phyloP scores from a whole-genome alignment of 2,113 vertebrate species.

The Lichenostomus cassidix region DNA sequence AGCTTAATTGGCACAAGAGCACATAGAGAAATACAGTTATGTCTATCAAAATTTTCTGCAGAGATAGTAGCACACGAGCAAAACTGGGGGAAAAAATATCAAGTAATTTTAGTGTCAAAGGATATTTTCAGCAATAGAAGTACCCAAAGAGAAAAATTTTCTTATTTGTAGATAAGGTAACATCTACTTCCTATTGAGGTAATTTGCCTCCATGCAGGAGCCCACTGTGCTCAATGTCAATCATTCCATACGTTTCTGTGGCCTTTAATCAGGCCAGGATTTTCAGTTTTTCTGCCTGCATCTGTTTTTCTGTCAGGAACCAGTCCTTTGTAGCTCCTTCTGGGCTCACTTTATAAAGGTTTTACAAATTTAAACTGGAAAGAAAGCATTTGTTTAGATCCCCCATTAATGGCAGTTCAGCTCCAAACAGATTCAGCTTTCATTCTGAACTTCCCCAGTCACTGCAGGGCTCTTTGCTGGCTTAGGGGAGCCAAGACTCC shows the following conservation, averaged over 20 bases:
- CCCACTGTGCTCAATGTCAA: not conserved
- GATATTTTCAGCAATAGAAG: not conserved
- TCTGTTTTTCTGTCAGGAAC: not conserved
- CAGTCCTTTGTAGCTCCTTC: not conserved
- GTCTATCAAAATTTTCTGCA: not conserved
- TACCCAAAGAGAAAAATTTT: not conserved
- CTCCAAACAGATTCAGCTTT: not conserved
- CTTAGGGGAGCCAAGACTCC: not conserved
- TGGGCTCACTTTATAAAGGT: not conserved
- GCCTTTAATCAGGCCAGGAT: not conserved
- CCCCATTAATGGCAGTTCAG: not conserved
- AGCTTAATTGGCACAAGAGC: not conserved
- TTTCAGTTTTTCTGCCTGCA: not conserved
- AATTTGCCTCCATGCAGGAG: not conserved
- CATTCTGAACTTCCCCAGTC: not conserved
- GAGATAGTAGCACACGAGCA: not conserved
- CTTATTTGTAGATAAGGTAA: not conserved
- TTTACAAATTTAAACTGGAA: not conserved
- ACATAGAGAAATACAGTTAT: not conserved
- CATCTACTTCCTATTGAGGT: not conserved
- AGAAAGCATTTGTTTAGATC: not conserved
- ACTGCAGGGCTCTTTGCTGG: not conserved
- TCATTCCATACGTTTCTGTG: not conserved
- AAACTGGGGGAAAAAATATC: not conserved
- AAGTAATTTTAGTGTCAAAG: not conserved